These are phyloP conservation scores for Aradophagus sp. DNA, from an alignment of 1,140 invertebrate genomes.

Conservation along the genomic window DNA sequence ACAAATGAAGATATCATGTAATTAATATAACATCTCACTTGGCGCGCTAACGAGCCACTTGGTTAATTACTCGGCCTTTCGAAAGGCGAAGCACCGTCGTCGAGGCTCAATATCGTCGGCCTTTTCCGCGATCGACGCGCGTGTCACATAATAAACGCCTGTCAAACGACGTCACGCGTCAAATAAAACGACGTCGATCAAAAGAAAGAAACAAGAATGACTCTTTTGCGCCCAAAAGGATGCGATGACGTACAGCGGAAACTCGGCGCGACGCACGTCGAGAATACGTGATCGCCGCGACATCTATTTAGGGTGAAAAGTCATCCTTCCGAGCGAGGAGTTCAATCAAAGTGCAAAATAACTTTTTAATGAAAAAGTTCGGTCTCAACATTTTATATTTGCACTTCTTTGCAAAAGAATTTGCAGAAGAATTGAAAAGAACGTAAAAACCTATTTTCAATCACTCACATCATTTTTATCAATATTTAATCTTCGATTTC, in stretches of 20 bases:
- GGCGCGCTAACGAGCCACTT: constrained; percentile 1
- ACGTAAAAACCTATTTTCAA: too few relatives aligned
- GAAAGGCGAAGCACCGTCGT: constrained; percentile 13
- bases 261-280: constrained; percentile 57
- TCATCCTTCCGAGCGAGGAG: constrained; percentile 23
- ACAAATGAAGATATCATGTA: too few relatives aligned
- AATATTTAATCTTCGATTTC: too few relatives aligned
- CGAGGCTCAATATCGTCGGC: constrained; percentile 20
- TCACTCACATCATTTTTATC: too few relatives aligned
- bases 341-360: neutral
- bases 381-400: too few relatives aligned
- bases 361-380: too few relatives aligned
- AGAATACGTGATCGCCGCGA: constrained; percentile 54
- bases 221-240: constrained; percentile 61
- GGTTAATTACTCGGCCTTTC: constrained; percentile 3
- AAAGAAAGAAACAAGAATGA: constrained; percentile 58
- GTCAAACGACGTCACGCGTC: constrained; percentile 42
- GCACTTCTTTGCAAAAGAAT: too few relatives aligned
- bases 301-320: constrained; percentile 51
- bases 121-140: constrained; percentile 33
- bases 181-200: too few relatives aligned
- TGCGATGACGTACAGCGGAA: constrained; percentile 70
- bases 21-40: too few relatives aligned
- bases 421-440: too few relatives aligned
- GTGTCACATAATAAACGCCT: constrained; percentile 52